Percentiles rank a stretch among this genome's conserved stretches.
Conservation (phyloP, 2,888 invertebrate genomes). For the Psylliodes chrysocephalus region DNA sequence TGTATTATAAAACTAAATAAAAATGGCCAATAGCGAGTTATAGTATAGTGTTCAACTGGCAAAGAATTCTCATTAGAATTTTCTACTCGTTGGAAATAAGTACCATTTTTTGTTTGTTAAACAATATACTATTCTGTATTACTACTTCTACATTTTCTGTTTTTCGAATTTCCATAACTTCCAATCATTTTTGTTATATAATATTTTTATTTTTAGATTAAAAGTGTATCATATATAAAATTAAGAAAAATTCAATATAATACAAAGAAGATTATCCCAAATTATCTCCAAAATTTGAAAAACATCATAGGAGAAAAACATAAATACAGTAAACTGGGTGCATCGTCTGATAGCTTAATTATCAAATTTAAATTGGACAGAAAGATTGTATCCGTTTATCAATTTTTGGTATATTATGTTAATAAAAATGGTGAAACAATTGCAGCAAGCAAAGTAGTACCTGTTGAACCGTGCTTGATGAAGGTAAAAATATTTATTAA, state of each 20-base stretch:
- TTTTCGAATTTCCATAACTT: no score
- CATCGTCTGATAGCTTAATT: constrained; percentile 60
- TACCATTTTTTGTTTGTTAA: no score
- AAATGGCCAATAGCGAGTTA: no score
- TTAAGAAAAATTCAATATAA: constrained; percentile 52
- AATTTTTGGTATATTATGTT: constrained; percentile 69
- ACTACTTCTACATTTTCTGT: neutral
- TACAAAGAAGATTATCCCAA: constrained; percentile 49
- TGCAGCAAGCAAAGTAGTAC: constrained; percentile 66
- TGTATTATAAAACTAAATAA: no score
- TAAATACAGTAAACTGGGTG: constrained; percentile 51
- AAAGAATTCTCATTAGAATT: no score
- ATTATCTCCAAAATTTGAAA: constrained; percentile 50
- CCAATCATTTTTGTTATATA: no score
- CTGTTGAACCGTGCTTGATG: constrained; percentile 68
- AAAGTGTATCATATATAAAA: constrained; percentile 57
- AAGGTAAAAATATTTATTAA: constrained; percentile 42
- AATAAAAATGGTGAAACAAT: constrained; percentile 68
- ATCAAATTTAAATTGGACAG: constrained; percentile 65
- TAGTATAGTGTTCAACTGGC: no score
- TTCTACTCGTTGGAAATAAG: no score
- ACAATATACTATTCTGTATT: neutral
- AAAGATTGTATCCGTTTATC: constrained; percentile 64
- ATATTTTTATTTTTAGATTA: constrained; percentile 55
- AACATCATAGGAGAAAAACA: constrained; percentile 56